A percentile compares a stretch with the other conserved stretches of the same genome.
These are phyloP conservation scores for Leptopilina drosophilae DNA, from an alignment of 2,888 invertebrate species.

Conservation along the genomic window DNA sequence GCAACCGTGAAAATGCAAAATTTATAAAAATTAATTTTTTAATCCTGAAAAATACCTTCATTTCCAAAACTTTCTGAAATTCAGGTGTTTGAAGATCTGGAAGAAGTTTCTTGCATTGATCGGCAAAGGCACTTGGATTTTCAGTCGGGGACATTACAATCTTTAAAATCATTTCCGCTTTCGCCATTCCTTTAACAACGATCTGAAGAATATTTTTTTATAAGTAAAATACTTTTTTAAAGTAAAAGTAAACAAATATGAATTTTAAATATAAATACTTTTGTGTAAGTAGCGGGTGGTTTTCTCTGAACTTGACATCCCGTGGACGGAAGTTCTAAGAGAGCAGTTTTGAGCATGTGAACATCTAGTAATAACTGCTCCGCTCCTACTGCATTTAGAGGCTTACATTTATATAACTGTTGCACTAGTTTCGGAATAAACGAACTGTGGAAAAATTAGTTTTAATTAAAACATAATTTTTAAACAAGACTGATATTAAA, in stretches of 20 bases:
- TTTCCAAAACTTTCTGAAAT: slow-evolving; percentile 95
- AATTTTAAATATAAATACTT: slow-evolving; percentile 77
- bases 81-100: slow-evolving; percentile 94
- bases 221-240: too few species aligned
- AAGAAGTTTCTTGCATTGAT: slow-evolving; percentile 92
- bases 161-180: slow-evolving; percentile 99
- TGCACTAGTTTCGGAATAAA: slow-evolving; percentile 97
- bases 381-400: slow-evolving; percentile 89
- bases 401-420: slow-evolving; percentile 93
- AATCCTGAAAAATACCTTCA: slow-evolving; percentile 83
- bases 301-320: slow-evolving; percentile 92
- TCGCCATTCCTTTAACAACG: slow-evolving; percentile 94
- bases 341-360: slow-evolving; percentile 94
- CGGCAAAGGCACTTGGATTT: slow-evolving; percentile 88
- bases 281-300: slow-evolving; percentile 92
- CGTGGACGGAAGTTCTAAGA: slow-evolving; percentile 95
- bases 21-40: too few species aligned
- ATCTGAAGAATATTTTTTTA: slow-evolving; percentile 75
- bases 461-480: too few species aligned
- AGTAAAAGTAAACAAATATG: too few species aligned
- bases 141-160: slow-evolving; percentile 97
- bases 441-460: slow-evolving; percentile 79
- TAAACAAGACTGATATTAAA: background rate
- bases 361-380: slow-evolving; percentile 96
- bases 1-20: too few species aligned